Conservation (phyloP, 2,113 vertebrate genomes). For the Tragelaphus imberbis region DNA sequence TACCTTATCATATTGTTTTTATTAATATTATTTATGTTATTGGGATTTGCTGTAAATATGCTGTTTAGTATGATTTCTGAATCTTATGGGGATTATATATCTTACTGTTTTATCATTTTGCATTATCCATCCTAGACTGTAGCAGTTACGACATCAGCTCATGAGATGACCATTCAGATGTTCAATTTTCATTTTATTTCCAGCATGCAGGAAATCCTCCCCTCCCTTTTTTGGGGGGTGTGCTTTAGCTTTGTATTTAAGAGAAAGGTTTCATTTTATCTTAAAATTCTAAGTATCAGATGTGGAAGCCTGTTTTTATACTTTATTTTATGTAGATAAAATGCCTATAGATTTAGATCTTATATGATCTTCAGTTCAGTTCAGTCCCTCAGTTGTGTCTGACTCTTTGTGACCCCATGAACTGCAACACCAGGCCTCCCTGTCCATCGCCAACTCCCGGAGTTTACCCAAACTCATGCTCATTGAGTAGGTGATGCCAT, state of each 20-base stretch:
- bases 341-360: not conserved
- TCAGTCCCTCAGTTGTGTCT: not conserved
- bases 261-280: not conserved
- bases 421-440: rapidly evolving
- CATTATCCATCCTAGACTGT: not conserved
- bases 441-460: not conserved
- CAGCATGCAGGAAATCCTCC: not conserved
- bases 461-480: not conserved
- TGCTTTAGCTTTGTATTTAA: not conserved
- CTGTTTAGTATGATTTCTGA: not conserved
- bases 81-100: not conserved
- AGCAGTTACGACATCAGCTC: not conserved
- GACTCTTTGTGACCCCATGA: not conserved
- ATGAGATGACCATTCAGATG: not conserved
- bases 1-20: not conserved
- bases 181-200: not conserved
- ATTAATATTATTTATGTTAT: not conserved
- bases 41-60: not conserved
- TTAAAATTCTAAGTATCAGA: not conserved
- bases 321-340: not conserved
- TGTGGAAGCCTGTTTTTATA: not conserved
- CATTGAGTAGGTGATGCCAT: not conserved
- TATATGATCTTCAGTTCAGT: not conserved
- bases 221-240: rapidly evolving
- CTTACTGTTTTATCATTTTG: not conserved